phyloP scores from a whole-genome alignment of 2,113 vertebrate species.

The Anoplopoma fimbria region DNA sequence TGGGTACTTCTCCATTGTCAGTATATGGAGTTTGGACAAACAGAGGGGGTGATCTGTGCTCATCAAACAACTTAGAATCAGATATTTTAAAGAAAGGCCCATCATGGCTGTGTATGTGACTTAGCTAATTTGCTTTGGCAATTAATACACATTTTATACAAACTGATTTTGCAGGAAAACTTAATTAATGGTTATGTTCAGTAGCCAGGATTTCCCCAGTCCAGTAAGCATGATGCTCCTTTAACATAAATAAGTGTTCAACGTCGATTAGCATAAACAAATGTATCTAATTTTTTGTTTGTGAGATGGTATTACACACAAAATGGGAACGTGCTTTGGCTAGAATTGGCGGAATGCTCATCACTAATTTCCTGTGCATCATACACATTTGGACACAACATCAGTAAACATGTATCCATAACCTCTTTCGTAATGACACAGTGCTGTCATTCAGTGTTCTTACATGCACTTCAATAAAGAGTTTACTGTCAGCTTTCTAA shows the following conservation, averaged over 20 bases:
- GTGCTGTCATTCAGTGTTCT: background rate
- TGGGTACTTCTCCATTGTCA: background rate
- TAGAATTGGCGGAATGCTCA: background rate
- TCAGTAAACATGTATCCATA: background rate
- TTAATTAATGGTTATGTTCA: too few species aligned
- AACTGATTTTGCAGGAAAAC: background rate
- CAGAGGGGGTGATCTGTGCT: background rate
- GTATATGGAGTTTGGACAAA: background rate
- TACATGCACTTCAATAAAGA: slow-evolving; percentile 1
- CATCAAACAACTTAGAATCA: background rate
- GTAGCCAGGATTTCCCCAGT: too few species aligned
- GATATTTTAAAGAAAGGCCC: background rate
- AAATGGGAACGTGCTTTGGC: slow-evolving; percentile 8
- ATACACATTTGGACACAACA: slow-evolving; percentile 11
- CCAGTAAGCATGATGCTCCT: too few species aligned
- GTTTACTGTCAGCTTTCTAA: background rate
- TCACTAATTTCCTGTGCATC: background rate
- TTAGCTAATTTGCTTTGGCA: background rate
- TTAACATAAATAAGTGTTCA: too few species aligned
- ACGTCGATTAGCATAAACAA: too few species aligned
- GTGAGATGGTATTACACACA: background rate
- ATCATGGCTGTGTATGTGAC: background rate
- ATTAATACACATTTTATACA: background rate
- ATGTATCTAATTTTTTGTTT: background rate
- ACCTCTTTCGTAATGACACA: background rate